phyloP scores from a whole-genome alignment of 2,797 vertebrate genomes.

The Gambusia yucatana region DNA sequence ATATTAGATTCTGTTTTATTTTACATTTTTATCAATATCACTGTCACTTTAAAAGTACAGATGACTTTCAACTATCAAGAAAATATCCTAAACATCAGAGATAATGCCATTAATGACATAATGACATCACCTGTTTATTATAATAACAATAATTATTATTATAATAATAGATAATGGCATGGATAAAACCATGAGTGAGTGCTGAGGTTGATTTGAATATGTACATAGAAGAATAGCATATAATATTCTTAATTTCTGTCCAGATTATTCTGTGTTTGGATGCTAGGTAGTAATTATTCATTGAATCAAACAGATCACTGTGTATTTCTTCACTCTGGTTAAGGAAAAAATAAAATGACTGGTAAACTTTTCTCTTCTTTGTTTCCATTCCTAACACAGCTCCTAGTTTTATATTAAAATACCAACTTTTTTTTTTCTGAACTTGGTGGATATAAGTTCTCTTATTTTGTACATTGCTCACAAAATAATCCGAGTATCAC shows the following conservation, averaged over 20 bases:
- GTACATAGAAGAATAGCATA: slow-evolving; percentile 54
- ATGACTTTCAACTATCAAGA: not conserved
- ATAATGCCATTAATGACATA: too few species aligned
- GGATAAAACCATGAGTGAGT: slow-evolving; percentile 60
- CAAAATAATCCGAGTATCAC: not conserved
- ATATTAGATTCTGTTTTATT: not conserved
- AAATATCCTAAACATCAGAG: not conserved
- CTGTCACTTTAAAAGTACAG: not conserved
- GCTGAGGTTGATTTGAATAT: slow-evolving; percentile 54
- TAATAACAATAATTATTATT: too few species aligned
- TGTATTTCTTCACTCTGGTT: not conserved
- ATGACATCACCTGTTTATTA: too few species aligned
- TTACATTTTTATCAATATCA: not conserved
- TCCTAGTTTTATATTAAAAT: not conserved
- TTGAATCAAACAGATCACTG: not conserved
- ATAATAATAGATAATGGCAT: slow-evolving; percentile 32
- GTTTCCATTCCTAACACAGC: not conserved
- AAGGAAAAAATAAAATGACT: not conserved
- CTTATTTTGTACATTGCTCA: not conserved
- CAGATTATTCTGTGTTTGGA: slow-evolving; percentile 42
- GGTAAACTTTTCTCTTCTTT: not conserved
- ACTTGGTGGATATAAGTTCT: not conserved
- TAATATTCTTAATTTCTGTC: slow-evolving; percentile 73
- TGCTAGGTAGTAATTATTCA: not conserved
- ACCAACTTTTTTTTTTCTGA: not conserved